phyloP scores from a whole-genome alignment of 2,797 vertebrate species.

The Macropodus opercularis region DNA sequence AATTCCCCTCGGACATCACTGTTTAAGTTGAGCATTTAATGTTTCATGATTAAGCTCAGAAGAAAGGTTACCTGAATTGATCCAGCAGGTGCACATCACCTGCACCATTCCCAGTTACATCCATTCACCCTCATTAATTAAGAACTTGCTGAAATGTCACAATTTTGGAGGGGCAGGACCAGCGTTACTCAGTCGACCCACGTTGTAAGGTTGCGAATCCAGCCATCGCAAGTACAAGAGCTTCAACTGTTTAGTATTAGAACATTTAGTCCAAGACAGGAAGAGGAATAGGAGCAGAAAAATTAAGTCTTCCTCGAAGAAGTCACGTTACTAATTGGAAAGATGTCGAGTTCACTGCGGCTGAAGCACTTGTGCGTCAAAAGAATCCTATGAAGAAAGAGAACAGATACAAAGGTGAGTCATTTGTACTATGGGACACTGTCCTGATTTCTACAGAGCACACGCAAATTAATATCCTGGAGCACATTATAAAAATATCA shows the following conservation, averaged over 20 bases:
- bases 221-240: conserved; percentile 21
- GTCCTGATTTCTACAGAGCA: no score
- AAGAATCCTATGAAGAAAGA: conserved; percentile 21
- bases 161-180: conserved; percentile 22
- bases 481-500: no score
- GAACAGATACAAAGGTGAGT: conserved; percentile 21
- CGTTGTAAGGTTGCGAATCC: conserved; percentile 42
- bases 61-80: neutral
- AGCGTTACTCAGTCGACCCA: conserved; percentile 45
- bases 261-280: conserved; percentile 20
- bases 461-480: no score
- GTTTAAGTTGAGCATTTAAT: neutral
- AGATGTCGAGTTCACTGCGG: conserved; percentile 36
- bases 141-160: conserved; percentile 12
- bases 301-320: conserved; percentile 35
- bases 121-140: conserved; percentile 36
- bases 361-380: conserved; percentile 37
- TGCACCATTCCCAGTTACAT: conserved; percentile 20
- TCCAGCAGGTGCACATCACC: conserved; percentile 5
- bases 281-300: conserved; percentile 34
- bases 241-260: conserved; percentile 16
- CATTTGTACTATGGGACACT: conserved; percentile 8
- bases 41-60: neutral
- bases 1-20: neutral
- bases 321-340: conserved; percentile 46